These are phyloP conservation scores for Aphaenogaster ashmeadi DNA, from an alignment of 1,140 invertebrate species.

Conservation along the genomic window DNA sequence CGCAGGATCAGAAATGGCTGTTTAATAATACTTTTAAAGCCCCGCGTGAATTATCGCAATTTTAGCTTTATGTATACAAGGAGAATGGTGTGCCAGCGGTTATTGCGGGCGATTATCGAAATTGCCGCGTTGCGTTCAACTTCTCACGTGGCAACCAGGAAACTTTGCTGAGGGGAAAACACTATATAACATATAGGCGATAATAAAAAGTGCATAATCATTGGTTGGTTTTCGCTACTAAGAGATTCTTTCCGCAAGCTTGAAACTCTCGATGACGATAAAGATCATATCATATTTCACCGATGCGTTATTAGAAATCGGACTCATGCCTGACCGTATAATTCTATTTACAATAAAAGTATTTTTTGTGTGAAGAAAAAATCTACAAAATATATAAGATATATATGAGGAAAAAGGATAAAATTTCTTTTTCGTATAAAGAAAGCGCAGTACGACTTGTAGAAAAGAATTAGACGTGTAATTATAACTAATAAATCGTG, in stretches of 20 bases:
- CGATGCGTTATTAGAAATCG: not conserved
- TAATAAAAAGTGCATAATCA: slow-evolving; percentile 50
- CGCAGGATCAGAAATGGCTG: slow-evolving; percentile 25
- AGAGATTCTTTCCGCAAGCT: slow-evolving; percentile 3
- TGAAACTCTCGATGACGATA: slow-evolving; percentile 7
- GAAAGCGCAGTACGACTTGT: not conserved
- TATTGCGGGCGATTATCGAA: slow-evolving; percentile 65
- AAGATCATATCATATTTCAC: slow-evolving; percentile 33
- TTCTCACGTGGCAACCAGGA: slow-evolving; percentile 55
- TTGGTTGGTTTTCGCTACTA: slow-evolving; percentile 37
- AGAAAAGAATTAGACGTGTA: not conserved
- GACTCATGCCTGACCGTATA: not conserved
- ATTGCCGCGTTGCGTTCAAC: slow-evolving; percentile 56
- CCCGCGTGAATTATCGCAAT: slow-evolving; percentile 53
- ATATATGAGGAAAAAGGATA: not conserved
- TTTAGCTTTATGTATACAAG: slow-evolving; percentile 39
- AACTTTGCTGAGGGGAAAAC: slow-evolving; percentile 21
- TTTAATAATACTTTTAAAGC: slow-evolving; percentile 49
- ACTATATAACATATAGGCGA: slow-evolving; percentile 22
- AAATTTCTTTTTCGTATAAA: not conserved
- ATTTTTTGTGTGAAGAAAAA: not conserved
- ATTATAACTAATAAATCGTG: not conserved
- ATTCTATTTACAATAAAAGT: slow-evolving; percentile 16
- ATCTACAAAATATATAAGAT: not conserved
- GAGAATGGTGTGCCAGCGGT: slow-evolving; percentile 40